phyloP scores from a whole-genome alignment of 2,113 vertebrate genomes.

The Miniopterus natalensis region DNA sequence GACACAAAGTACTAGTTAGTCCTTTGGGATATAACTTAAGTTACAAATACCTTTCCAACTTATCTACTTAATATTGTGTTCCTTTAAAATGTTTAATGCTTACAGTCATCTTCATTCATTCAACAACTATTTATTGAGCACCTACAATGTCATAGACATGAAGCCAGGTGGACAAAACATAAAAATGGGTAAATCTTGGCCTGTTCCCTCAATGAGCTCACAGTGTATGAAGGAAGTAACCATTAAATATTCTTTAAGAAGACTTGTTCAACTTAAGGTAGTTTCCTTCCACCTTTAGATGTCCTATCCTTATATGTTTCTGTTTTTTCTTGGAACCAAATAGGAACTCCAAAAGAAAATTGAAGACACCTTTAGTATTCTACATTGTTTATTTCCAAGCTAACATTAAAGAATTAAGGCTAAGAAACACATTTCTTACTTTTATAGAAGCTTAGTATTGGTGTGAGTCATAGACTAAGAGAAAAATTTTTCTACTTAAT shows the following conservation, averaged over 20 bases:
- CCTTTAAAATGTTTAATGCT: conserved; percentile 19
- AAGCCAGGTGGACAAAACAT: background rate
- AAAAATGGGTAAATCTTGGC: background rate
- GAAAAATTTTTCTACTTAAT: background rate
- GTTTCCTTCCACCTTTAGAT: background rate
- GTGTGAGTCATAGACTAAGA: background rate
- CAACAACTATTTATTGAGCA: background rate
- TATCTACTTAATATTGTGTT: background rate
- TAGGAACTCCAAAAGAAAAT: background rate
- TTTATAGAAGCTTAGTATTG: background rate
- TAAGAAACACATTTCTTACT: background rate
- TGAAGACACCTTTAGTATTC: background rate
- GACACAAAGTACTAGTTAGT: background rate
- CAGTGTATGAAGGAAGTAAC: background rate
- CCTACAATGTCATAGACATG: background rate
- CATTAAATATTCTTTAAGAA: background rate
- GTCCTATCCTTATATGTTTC: background rate
- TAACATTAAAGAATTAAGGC: background rate
- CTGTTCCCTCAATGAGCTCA: background rate
- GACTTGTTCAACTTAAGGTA: background rate
- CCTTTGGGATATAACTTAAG: conserved; percentile 1
- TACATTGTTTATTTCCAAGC: conserved; percentile 1
- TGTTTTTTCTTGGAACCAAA: background rate
- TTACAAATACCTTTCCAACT: background rate
- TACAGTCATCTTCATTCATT: background rate